Base-by-base conservation (phyloP, 2,888 invertebrate genomes). In the Microchrysa polita region DNA sequence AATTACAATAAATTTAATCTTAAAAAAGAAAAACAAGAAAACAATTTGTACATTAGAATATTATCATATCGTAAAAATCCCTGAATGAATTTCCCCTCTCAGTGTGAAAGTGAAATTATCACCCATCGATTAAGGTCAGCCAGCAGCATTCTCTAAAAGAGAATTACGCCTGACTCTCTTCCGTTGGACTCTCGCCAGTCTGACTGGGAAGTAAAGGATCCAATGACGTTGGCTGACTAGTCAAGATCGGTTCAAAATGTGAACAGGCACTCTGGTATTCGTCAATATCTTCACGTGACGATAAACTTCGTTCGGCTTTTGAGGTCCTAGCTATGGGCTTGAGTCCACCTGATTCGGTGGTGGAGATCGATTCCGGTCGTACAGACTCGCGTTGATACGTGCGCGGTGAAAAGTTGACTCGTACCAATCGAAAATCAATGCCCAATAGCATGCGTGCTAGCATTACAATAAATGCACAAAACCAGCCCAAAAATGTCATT, bases 401-500 rank as follows among this genome's bases (percentile, higher is more conserved):
- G 22, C 52, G 48, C 14, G 52, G 40, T 22, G 73, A 53, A 7
- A 73, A 12, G 2, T 23, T 69, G 4, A 71, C 73, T 40, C 63
- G 61, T 7, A 81, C 80, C 76, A 82, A 71, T 73, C 82, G 83
- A 16, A 82, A 82, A 67, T 82, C 82, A 20, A 83, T 79, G 16
- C 81, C 83, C 42, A 82, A 80, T 2, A 80, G 40, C 27, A 80
- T 83, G 1, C 82, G 80, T 76, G 81, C 34, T 14, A 81, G 52
- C 82, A 82, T 82, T 34, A 82, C 75, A 18, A 83, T 27, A n/a
- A 82, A 75, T 0, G 82, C 81, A 53, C 80, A n/a, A 1, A 80
- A 57, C 82, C 82, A 82, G 40, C 82, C 67, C 2, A 80, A 65
- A 78, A 81, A 77, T 40, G 80, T 78, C 0, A 72, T 61, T 1